Evolutionary conservation across 2,797 vertebrate species (phyloP).

Genomic region (Erpetoichthys calabaricus): DNA sequence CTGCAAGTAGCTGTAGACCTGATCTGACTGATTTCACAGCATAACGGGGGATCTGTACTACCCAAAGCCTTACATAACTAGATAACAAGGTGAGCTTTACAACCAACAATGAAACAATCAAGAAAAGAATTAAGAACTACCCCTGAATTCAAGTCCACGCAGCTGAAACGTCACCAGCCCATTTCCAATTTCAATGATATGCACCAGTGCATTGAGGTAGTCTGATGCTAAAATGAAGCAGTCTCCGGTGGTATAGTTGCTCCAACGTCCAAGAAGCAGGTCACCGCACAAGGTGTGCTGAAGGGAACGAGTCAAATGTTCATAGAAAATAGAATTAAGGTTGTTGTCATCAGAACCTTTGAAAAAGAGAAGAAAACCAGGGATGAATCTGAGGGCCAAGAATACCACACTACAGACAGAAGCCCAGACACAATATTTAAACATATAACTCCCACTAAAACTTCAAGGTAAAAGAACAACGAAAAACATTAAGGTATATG

Average conservation of each 20-base stretch:
- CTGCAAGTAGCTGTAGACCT: too few relatives aligned
- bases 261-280: conserved; percentile 85
- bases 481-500: too few relatives aligned
- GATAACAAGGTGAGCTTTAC: too few relatives aligned
- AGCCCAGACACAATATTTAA: too few relatives aligned
- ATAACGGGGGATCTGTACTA: too few relatives aligned
- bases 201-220: conserved; percentile 94
- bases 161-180: conserved; percentile 93
- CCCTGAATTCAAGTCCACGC: conserved; percentile 93
- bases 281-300: conserved; percentile 94
- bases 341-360: conserved; percentile 94
- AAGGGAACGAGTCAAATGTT: conserved; percentile 88
- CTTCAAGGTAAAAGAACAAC: too few relatives aligned
- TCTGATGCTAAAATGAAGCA: conserved; percentile 97
- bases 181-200: conserved; percentile 92
- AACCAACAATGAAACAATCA: too few relatives aligned
- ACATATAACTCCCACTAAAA: too few relatives aligned
- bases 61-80: too few relatives aligned
- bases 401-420: too few relatives aligned
- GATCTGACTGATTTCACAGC: too few relatives aligned
- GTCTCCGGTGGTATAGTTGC: conserved; percentile 86
- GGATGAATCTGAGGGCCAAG: neutral
- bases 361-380: conserved; percentile 6
- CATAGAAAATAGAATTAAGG: conserved; percentile 96
- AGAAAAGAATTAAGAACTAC: conserved; percentile 29